Evolutionary conservation across 2,113 vertebrate genomes (phyloP), one percentile per base, ranked within the genome.

Genomic region (Oncorhynchus nerka): DNA sequence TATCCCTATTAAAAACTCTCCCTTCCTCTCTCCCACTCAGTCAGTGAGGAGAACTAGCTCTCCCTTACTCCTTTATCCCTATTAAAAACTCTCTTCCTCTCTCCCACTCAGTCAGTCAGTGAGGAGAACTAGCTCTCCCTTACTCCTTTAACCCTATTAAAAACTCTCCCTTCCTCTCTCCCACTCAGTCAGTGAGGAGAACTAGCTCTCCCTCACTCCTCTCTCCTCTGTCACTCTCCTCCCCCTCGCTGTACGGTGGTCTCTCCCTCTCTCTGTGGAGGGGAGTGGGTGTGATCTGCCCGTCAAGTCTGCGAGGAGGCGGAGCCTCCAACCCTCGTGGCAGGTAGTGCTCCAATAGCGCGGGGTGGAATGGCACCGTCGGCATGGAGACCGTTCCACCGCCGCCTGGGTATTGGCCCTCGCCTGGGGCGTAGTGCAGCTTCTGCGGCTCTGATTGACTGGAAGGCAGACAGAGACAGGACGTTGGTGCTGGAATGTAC

Each of bases 141-240:
- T 26, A 26, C 26, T 26, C 26, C 26, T 26, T 26, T 26, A 26
- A 1, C 26, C 26, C 26, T 26, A 26, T 26, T 28, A 28, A 28
- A 28, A 28, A 28, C 26, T 28, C 26, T 32, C 26, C 64, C 24
- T 66, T 4, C 5, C 49, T 51, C 26, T 51, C 49, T 51, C 49
- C 20, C 26, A 28, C 2, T 64, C 64, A 1, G 64, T 66, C 15
- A 55, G 51, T 55, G 4, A 55, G 51, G 9, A 45, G 15, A 49
- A 61, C 55, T n/a, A 98, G 85, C 87, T 99, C 97, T 0, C 96
- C 95, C 0, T 99, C 97, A 0, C 97, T 99, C 89, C 95, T 95
- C 20, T 97, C 96, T 15, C 95, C 97, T 0, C 85, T 91, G 45
- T 97, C 97, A 0, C 96, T 97, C 74, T 99, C 97, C 80, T 96